Base-by-base conservation (phyloP, 2,888 invertebrate species). In the Eilema griseolum region DNA sequence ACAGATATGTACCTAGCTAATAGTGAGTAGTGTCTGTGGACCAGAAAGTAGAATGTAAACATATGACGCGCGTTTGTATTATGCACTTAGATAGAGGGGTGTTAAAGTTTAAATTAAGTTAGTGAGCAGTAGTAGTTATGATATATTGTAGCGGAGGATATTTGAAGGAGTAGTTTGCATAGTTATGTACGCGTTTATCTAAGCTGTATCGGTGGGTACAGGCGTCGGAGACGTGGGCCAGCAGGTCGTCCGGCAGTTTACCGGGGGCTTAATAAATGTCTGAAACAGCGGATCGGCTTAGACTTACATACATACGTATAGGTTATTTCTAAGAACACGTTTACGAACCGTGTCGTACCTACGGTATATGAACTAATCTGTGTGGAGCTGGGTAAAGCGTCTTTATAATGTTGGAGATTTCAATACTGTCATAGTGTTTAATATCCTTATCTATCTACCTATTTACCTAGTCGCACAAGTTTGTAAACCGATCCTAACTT, bases 181-280 rank as follows among this genome's bases (percentile, higher is more conserved):
- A 93, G 92, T 89, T 92, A 93, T 92, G 91, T 93, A 88, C 85
- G 83, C 90, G 90, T 93, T 93, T 93, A 93, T 93, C 93, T 92
- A 90, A 93, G 92, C 89, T 90, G 89, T 91, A 91, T 92, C 89
- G 89, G 89, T 86, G 76, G 85, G 88, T 87, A 86, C 86, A 88
- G 88, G 83, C 86, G 86, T 81, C 79, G 78, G 73, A 78, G 82
- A 84, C 85, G 85, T 86, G 83, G 85, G 86, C 86, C 82, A 87
- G 87, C 86, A 87, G 87, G 88, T 88, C 87, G 86, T 73, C 77
- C 79, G 81, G 81, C 80, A 82, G 85, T 83, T 86, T 86, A 81
- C 83, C 70, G 73, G 81, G 69, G 81, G 79, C 84, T 85, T 86
- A 86, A 86, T 87, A 85, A 87, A 88, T 85, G 86, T 88, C 87